Conservation (phyloP, 2,888 invertebrate genomes). For the Eupithecia centaureata region DNA sequence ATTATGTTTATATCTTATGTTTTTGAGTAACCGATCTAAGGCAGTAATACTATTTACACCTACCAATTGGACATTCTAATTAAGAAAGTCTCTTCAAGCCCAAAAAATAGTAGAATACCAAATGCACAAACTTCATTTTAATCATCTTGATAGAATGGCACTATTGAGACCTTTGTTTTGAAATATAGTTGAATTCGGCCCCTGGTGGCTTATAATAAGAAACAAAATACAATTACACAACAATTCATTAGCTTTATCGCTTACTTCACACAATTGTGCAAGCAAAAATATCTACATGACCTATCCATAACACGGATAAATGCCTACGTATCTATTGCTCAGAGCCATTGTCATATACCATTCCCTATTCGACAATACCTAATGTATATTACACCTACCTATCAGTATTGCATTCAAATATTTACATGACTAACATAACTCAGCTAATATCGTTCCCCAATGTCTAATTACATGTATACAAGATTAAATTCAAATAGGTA, state of each 20-base stretch:
- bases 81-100: no score
- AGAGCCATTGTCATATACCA: background rate
- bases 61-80: no score
- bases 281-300: background rate
- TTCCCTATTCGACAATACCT: background rate
- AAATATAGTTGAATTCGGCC: no score
- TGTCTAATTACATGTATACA: constrained; percentile 47
- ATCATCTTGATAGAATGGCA: no score
- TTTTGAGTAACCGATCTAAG: no score
- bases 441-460: constrained; percentile 1
- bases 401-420: background rate
- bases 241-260: background rate
- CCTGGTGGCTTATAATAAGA: no score
- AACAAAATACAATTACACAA: no score
- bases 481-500: constrained; percentile 40
- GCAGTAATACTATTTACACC: no score
- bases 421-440: background rate
- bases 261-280: background rate
- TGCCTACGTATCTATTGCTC: background rate
- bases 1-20: no score
- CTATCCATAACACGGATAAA: background rate
- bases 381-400: background rate
- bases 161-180: no score
- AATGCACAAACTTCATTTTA: no score
- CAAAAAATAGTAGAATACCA: no score